Evolutionary conservation across 2,888 invertebrate species (phyloP), one percentile per base, ranked within the genome.

Genomic region (Hirtodrosophila duncani): DNA sequence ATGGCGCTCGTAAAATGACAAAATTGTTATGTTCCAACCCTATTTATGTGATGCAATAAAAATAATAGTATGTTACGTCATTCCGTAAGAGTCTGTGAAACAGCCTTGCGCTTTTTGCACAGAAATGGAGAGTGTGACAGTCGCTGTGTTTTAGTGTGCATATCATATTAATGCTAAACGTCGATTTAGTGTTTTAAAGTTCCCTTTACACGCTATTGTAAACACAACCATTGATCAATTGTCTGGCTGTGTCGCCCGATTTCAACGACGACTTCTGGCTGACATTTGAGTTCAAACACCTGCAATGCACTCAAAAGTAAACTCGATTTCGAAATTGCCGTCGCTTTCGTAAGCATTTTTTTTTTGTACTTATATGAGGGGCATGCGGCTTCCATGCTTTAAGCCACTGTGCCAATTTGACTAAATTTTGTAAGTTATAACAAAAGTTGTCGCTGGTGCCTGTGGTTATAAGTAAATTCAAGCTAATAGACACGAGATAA

Each of bases 201-300:
- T n/a, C n/a, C n/a, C n/a, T n/a, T n/a, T n/a, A n/a, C n/a, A n/a
- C n/a, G n/a, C n/a, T n/a, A n/a, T n/a, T n/a, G n/a, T n/a, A n/a
- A n/a, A n/a, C n/a, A n/a, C n/a, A n/a, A n/a, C n/a, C n/a, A n/a
- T n/a, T n/a, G n/a, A n/a, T n/a, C n/a, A n/a, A n/a, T 20, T 21
- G 11, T 34, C 11, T 10, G 11, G 42, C 24, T 26, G 18, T 46
- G 59, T 52, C 60, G 42, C 53, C 60, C 59, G 52, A 60, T 60
- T 60, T 42, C 24, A 37, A 30, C 20, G 48, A 37, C 53, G 50
- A 49, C 61, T 41, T 64, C 69, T 63, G 64, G 62, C 74, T 80
- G 77, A 65, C 81, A 78, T 74, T 74, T 78, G 81, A 77, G 77
- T 77, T 77, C 77, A 77, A 81, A 77, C 77, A 77, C 77, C 77